Percentiles rank a stretch among this genome's conserved stretches.
Conservation (phyloP, 1,140 invertebrate species). For the Drosophila pachea region DNA sequence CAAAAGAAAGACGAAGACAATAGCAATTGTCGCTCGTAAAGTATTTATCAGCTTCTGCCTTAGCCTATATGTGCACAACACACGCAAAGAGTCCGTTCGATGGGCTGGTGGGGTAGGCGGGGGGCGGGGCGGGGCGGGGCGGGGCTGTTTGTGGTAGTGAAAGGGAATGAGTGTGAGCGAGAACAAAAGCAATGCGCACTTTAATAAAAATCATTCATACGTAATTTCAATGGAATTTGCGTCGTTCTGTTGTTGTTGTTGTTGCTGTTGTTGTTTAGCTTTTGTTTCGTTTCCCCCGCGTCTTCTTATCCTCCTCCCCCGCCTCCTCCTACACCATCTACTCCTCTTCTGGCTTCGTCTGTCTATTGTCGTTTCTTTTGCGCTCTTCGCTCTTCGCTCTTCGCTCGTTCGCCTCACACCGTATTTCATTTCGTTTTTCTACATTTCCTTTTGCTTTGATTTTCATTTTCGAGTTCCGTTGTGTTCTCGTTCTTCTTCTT, state of each 20-base stretch:
- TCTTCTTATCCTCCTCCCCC: slow-evolving; percentile 13
- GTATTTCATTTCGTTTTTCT: slow-evolving; percentile 7
- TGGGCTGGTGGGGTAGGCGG: no score
- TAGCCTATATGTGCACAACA: no score
- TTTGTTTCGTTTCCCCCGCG: slow-evolving; percentile 8
- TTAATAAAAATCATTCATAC: slow-evolving; percentile 59
- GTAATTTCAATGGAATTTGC: slow-evolving; percentile 64
- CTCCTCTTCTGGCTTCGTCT: slow-evolving; percentile 13
- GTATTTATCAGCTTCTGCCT: no score
- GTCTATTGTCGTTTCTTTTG: slow-evolving; percentile 14
- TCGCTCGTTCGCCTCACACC: neutral
- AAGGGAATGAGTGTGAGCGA: neutral
- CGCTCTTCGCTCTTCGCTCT: slow-evolving; percentile 5
- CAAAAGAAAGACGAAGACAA: no score
- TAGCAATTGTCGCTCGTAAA: no score
- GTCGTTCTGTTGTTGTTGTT: slow-evolving; percentile 19
- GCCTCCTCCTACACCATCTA: slow-evolving; percentile 20
- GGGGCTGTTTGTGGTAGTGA: no score
- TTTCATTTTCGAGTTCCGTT: slow-evolving; percentile 3
- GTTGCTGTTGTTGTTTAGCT: slow-evolving; percentile 22
- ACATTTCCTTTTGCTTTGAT: neutral
- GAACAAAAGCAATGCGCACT: slow-evolving; percentile 54
- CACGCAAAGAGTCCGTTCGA: no score
- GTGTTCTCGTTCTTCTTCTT: neutral
- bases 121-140: no score